Conservation (phyloP, 2,797 vertebrate genomes). For the Microhierax caerulescens region DNA sequence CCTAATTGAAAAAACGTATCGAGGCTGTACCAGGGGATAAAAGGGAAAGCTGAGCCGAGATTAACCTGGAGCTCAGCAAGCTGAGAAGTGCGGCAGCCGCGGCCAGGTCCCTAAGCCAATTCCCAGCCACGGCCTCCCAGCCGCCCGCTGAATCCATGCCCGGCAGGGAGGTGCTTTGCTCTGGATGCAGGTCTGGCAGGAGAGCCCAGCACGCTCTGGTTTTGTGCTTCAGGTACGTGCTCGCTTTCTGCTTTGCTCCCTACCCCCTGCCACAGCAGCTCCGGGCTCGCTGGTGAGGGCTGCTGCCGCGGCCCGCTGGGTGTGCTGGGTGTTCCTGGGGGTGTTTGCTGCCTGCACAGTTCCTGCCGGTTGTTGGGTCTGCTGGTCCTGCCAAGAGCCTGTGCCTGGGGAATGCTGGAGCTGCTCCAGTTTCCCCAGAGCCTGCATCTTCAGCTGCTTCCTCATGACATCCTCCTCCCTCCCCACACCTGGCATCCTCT, state of each 20-base stretch:
- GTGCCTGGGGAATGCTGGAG: constrained; percentile 13
- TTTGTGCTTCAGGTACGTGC: constrained; percentile 19
- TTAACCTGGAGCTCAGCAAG: constrained; percentile 25
- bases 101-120: not conserved
- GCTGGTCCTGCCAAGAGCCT: not conserved
- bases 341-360: not conserved
- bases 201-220: not conserved
- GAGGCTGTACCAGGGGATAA: constrained; percentile 34
- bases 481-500: not conserved
- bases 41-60: constrained; percentile 38
- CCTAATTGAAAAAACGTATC: not conserved
- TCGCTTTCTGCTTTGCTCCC: not conserved
- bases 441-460: constrained; percentile 3
- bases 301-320: not conserved
- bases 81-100: not conserved
- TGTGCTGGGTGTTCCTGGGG: not conserved
- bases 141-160: not conserved
- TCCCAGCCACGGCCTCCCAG: not conserved
- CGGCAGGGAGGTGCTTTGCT: not conserved
- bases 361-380: not conserved
- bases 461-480: constrained; percentile 18
- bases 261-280: not conserved
- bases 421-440: not conserved
- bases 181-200: constrained; percentile 10
- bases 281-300: not conserved